phyloP scores from a whole-genome alignment of 92 coral and sea anemone genomes.

The Heteractis magnifica region DNA sequence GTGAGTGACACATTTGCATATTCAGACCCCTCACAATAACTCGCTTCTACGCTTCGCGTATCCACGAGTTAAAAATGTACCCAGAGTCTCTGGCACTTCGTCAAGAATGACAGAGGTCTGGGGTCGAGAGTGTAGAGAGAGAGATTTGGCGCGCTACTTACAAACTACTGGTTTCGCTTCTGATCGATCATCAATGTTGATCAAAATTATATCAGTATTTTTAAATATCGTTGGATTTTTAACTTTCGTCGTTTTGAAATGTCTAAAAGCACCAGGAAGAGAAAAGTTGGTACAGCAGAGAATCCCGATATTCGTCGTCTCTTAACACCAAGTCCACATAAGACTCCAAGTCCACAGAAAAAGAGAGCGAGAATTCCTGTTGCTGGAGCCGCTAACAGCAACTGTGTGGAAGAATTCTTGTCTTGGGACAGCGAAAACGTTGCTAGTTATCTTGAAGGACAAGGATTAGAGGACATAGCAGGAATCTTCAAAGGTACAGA shows the following conservation, averaged over 20 bases:
- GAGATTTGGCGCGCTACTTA: no score
- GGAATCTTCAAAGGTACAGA: constrained; percentile 23
- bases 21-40: no score
- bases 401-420: not conserved
- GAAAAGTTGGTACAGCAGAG: constrained; percentile 51
- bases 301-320: constrained; percentile 40
- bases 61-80: no score
- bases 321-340: constrained; percentile 50
- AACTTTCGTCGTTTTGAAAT: not conserved
- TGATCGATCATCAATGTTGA: no score
- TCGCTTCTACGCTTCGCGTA: no score
- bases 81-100: no score
- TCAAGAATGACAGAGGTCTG: no score
- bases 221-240: not conserved
- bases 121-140: no score
- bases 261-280: constrained; percentile 22
- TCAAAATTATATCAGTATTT: no score
- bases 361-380: not conserved
- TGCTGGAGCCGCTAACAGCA: not conserved
- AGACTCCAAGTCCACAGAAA: constrained; percentile 11
- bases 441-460: constrained; percentile 13
- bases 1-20: no score
- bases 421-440: constrained; percentile 35
- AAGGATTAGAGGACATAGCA: constrained; percentile 14
- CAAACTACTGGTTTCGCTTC: no score